Percentiles rank a stretch among this genome's conserved stretches.
Conservation (phyloP, 2,888 invertebrate species). For the Polyommatus icarus region DNA sequence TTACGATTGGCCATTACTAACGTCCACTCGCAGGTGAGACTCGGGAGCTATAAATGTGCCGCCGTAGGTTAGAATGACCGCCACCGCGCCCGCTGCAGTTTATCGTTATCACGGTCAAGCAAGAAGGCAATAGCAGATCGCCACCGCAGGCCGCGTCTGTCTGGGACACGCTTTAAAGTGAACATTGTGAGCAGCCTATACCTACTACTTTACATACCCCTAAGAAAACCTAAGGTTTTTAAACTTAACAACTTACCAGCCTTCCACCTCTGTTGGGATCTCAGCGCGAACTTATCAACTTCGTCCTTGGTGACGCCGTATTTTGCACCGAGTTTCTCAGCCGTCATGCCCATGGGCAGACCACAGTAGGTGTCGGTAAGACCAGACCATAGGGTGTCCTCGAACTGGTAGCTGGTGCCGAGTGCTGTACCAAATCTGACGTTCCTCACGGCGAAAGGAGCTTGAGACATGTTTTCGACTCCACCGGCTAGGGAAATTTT, state of each 20-base stretch:
- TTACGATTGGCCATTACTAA: no score
- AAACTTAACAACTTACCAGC: constrained; percentile 76
- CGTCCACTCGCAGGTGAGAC: no score
- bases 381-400: constrained; percentile 93
- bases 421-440: constrained; percentile 93
- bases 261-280: constrained; percentile 94
- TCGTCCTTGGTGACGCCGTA: constrained; percentile 90
- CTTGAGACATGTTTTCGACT: constrained; percentile 96
- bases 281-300: constrained; percentile 91
- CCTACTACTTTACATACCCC: no score
- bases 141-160: no score
- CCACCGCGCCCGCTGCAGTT: no score
- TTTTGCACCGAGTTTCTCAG: constrained; percentile 92
- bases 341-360: constrained; percentile 97
- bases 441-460: constrained; percentile 91
- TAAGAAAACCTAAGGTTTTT: no score
- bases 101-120: no score
- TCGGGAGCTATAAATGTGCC: no score
- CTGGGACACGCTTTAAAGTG: no score
- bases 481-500: constrained; percentile 95
- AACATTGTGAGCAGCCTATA: no score
- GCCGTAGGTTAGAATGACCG: no score
- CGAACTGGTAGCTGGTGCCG: constrained; percentile 87
- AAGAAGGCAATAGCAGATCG: no score
- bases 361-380: constrained; percentile 94